Base-by-base conservation (phyloP, 2,113 vertebrate genomes). In the Suricata suricatta region DNA sequence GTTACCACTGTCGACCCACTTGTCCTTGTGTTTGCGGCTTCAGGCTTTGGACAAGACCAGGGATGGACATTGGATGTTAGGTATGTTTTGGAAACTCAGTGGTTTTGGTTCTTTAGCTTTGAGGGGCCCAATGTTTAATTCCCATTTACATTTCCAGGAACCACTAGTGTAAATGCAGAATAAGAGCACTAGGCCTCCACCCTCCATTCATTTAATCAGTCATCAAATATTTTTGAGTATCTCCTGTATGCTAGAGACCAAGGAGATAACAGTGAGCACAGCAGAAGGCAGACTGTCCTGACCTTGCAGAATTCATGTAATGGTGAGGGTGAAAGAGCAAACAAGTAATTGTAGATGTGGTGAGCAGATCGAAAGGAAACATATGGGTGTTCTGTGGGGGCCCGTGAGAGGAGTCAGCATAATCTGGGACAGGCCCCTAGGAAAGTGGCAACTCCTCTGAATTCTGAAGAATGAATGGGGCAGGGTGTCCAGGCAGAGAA, bases 401-500 rank as follows among this genome's bases (percentile, higher is more conserved):
- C 21, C 21, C 16, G 0, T 21, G 33, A 16, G 21, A 25, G 17
- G 33, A 64, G 11, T 25, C 68, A 9, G 0, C 0, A 14, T 66
- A 33, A 68, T 7, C 83, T 63, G 21, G 33, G 66, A 87, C 15
- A 88, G 21, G 1, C 21, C 50, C 84, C 29, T n/a, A 23, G 50
- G 16, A 84, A 79, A 52, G 16, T n/a, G 50, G 57, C 47, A 31
- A 0, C 27, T 79, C 1, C 35, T 63, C 84, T 57, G 68, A 88
- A 50, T 81, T 60, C 27, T 68, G 47, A 76, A 79, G 63, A 79
- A 57, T 33, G 80, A 93, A 29, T 41, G 5, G 25, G 19, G 5
- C 69, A 81, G 33, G 33, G 29, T 29, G 19, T 64, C 85, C 25
- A 79, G 29, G 79, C 52, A 92, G 69, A 94, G 96, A 74, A 76